Evolutionary conservation across 2,888 invertebrate genomes (phyloP), one percentile per base, ranked within the genome.

Genomic region (Galerucella nymphaeae): DNA sequence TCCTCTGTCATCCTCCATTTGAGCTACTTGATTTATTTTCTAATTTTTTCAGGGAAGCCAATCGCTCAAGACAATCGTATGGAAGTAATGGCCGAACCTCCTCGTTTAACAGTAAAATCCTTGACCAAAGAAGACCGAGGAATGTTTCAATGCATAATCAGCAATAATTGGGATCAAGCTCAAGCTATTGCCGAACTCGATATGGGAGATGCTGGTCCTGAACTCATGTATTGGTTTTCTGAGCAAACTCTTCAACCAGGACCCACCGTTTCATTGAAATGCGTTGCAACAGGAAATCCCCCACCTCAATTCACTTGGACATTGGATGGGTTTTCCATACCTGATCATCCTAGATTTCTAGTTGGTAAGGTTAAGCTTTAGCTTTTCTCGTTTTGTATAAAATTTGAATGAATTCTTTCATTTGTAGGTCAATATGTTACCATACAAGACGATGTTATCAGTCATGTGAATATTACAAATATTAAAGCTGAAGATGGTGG

Each of bases 271-370:
- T 96, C 96, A 20, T 89, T 98, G 79, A 95, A 96, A 87, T 98
- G 97, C 88, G 94, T 95, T 75, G 96, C 96, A n/a, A 93, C 95
- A 82, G 97, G 97, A 65, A 97, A 96, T 87, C 97, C 97, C 9
- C 94, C 95, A 65, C 97, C 97, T 4, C 94, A 94, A 85, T 96
- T 98, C 87, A 92, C 92, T 65, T 98, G 97, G 97, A 91, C 93
- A 10, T 89, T 96, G 77, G 96, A 96, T 85, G 96, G 95, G 62
- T 96, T 95, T 87, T 93, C 95, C 66, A 85, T 87, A 66, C 87
- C 87, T 2, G 86, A 86, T 76, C 87, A 87, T 84, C 88, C 87
- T 83, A 94, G 96, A 83, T 96, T 96, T 87, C 91, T 96, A 82
- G 95, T 96, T 72, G 96, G 81, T 78, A 62, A 76, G 79, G 72